Percentiles rank a stretch among this genome's conserved stretches.
Evolutionary conservation across 2,113 vertebrate genomes (phyloP).

Genomic region (Plecturocebus donacophilus): DNA sequence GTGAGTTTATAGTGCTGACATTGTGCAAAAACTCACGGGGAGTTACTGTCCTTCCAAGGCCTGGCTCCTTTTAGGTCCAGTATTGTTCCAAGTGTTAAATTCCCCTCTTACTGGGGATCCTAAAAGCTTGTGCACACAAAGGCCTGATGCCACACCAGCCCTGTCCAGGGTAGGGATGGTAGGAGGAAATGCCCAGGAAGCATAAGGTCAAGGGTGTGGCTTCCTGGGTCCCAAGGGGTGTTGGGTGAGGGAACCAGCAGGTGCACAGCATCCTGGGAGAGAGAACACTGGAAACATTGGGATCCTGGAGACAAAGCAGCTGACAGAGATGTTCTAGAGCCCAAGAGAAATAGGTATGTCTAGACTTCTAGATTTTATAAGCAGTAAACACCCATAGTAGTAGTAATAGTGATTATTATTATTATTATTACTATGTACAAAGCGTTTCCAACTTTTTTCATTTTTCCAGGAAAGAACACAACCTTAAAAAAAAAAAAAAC

Average conservation of each 20-base stretch:
- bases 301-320: neutral
- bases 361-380: neutral
- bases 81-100: neutral
- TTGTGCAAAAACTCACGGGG: neutral
- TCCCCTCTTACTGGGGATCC: no score
- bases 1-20: neutral
- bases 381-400: neutral
- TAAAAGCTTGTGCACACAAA: neutral
- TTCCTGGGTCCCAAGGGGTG: neutral
- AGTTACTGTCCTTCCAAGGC: neutral
- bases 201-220: neutral
- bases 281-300: no score
- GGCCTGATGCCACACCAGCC: accelerated
- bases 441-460: neutral
- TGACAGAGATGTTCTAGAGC: neutral
- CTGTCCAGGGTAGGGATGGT: neutral
- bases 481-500: neutral
- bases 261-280: no score
- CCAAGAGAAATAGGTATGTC: neutral
- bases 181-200: neutral
- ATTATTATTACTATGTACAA: neutral
- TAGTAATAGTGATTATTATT: neutral
- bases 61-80: neutral
- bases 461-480: neutral
- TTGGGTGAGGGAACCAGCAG: accelerated